These are phyloP conservation scores for Pterocles burchelli DNA, from an alignment of 2,113 vertebrate genomes.

Conservation along the genomic window DNA sequence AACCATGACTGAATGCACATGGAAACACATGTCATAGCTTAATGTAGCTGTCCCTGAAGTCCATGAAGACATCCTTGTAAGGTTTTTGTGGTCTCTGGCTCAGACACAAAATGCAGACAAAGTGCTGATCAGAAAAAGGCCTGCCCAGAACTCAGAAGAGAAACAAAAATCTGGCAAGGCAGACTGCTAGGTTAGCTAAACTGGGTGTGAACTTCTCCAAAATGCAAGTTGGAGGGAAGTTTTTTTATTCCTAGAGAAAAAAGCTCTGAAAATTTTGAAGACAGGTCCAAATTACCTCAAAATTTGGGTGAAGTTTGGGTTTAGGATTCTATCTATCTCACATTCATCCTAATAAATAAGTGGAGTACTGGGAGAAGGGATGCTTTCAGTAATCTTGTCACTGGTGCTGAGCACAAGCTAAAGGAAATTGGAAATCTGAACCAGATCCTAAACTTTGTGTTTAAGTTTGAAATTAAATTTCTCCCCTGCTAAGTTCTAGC, in stretches of 20 bases:
- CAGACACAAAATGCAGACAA: neutral
- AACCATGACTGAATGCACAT: neutral
- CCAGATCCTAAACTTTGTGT: neutral
- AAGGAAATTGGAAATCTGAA: conserved; percentile 4
- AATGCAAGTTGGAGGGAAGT: neutral
- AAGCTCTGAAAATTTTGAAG: neutral
- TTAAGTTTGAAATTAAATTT: conserved; percentile 17
- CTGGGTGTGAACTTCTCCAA: neutral
- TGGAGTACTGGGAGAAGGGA: neutral
- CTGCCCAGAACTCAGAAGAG: neutral
- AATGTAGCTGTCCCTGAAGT: neutral
- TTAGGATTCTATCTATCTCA: neutral
- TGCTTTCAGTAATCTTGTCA: neutral
- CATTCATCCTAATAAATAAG: neutral
- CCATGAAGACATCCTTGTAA: neutral
- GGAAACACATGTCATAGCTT: neutral
- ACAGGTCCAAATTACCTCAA: neutral
- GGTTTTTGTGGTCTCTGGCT: conserved; percentile 11
- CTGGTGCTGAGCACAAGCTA: neutral
- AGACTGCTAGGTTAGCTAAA: neutral
- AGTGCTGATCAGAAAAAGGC: neutral
- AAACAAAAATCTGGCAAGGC: neutral
- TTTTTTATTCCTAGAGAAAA: neutral
- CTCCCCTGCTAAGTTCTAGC: neutral
- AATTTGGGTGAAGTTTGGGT: neutral